Evolutionary conservation across 2,888 invertebrate genomes (phyloP), one percentile per base, ranked within the genome.

Genomic region (Autographa pulchrina): DNA sequence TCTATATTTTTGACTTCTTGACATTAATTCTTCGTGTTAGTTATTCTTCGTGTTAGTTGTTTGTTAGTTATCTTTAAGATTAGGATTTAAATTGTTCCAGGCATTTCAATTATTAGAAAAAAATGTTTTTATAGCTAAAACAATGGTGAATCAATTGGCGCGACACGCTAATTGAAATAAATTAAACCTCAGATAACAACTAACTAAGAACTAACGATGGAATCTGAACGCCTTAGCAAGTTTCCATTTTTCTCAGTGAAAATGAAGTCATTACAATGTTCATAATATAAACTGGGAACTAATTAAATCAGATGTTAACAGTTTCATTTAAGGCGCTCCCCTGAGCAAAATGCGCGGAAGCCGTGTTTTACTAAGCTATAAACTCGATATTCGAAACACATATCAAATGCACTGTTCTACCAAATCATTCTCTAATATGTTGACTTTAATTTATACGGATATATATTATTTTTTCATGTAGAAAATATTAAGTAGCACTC

Each of bases 191-290:
- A 20, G 54, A 56, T 56, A 56, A 56, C 54, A 56, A 25, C 54
- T 20, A 56, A 18, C 54, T 20, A 5, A 20, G 54, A 56, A 56
- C 54, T 13, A 20, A 13, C 20, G 54, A 56, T 13, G 18, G 54
- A 56, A 56, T 56, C 13, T 25, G 54, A 56, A 11, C 25, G 20
- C 8, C 20, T 56, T 48, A n/a, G 14, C 54, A 2, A 20, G 25
- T 56, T 54, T 54, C 20, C 25, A 56, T 20, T 56, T 25, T 11
- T 25, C 25, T 11, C 13, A 13, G 4, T 5, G 54, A 13, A 56
- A 56, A 56, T 56, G 54, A 25, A 56, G 25, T 56, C 54, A 56
- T 56, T 56, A 56, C 48, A 48, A 48, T n/a, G 48, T n/a, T 48
- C 48, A n/a, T n/a, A 48, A 48, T 25, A 56, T 25, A 56, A 56